Evolutionary conservation across 2,797 vertebrate species (phyloP), one percentile per base, ranked within the genome.

Genomic region (Eulemur albifrons): DNA sequence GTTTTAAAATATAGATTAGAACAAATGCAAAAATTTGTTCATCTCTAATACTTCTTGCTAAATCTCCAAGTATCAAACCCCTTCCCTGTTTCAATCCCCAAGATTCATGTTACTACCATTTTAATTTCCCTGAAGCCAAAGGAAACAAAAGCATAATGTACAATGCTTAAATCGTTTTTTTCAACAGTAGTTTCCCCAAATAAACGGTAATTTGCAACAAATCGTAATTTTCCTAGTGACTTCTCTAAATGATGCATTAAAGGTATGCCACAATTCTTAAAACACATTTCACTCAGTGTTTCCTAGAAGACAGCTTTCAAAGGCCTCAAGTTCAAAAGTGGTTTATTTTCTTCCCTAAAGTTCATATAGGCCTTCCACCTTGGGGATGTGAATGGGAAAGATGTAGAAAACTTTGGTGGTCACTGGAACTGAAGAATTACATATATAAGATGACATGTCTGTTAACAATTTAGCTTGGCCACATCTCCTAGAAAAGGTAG

Each of bases 1-100:
- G 11, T 91, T 96, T 93, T 45, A 61, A 95, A 93, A 70, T 70
- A 73, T 1, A 92, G 45, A 88, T 94, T 59, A 88, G 52, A 76
- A 84, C 90, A 43, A 86, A 92, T 25, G 38, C 18, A 90, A 83
- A 87, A 85, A 83, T 75, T 52, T 70, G 75, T 23, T 76, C 38
- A 4, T 86, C 54, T 69, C 54, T 93, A 89, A 48, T 43, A 81
- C 73, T 77, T 59, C 59, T 86, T 85, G 45, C 23, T 77, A 70
- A 52, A 40, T 69, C 80, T 54, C 84, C 75, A 89, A 70, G 57
- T 54, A 65, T 32, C 27, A 79, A 94, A 72, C 10, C 12, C 83
- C n/a, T 1, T 83, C 35, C 69, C 52, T 7, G 27, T 92, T 82
- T 92, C 63, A 35, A 48, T 69, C 40, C 65, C 77, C 94, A 72